Evolutionary conservation across 2,888 invertebrate species (phyloP).

Genomic region (Eupithecia subumbrata): DNA sequence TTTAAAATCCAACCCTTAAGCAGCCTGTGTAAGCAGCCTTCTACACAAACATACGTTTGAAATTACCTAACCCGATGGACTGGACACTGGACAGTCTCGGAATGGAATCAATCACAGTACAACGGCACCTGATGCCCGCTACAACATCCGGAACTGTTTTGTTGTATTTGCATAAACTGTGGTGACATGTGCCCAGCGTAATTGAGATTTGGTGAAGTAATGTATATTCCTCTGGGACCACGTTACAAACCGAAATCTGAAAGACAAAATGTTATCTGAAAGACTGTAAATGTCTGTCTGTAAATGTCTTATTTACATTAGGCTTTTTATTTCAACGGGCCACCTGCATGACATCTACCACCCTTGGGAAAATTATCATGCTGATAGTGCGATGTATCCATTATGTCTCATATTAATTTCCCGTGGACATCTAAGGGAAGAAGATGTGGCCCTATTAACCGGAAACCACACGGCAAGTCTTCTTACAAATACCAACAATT

Average conservation of each 20-base stretch:
- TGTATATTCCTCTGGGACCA: background rate
- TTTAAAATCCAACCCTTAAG: background rate
- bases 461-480: too few relatives aligned
- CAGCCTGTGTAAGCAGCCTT: constrained; percentile 7
- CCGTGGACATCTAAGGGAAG: too few relatives aligned
- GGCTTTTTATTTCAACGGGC: too few relatives aligned
- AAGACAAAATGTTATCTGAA: background rate
- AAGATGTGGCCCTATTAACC: too few relatives aligned
- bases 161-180: constrained; percentile 16
- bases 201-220: constrained; percentile 4
- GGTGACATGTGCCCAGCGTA: constrained; percentile 2
- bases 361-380: too few relatives aligned
- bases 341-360: too few relatives aligned
- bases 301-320: too few relatives aligned
- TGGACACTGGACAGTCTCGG: constrained; percentile 16
- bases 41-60: constrained; percentile 7
- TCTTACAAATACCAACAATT: too few relatives aligned
- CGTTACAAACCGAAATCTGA: background rate
- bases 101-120: constrained; percentile 72
- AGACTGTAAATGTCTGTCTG: too few relatives aligned
- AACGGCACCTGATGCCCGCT: constrained; percentile 67
- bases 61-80: constrained; percentile 18
- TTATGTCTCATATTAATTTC: too few relatives aligned
- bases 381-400: too few relatives aligned
- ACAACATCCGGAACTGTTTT: constrained; percentile 8